phyloP scores from a whole-genome alignment of 2,797 vertebrate genomes.

The Petrocephalus schoutedeni region DNA sequence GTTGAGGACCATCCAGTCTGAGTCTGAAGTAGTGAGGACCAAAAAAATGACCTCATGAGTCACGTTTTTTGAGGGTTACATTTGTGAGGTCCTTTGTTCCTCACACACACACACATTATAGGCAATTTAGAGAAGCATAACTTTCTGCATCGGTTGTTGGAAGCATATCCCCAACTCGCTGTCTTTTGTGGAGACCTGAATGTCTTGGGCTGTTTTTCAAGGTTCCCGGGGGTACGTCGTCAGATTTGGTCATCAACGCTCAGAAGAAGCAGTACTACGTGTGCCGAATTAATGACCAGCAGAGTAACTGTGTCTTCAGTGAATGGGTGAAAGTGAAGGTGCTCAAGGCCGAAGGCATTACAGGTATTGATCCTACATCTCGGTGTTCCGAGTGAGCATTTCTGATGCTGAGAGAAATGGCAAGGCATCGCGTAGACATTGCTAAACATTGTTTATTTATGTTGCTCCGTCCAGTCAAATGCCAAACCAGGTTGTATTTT shows the following conservation, averaged over 20 bases:
- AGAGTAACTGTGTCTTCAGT: slow-evolving; percentile 39
- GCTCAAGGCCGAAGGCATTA: slow-evolving; percentile 25
- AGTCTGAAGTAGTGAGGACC: too few relatives aligned
- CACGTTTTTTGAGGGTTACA: too few relatives aligned
- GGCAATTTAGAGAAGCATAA: neutral
- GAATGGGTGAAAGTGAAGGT: slow-evolving; percentile 59
- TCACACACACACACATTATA: neutral
- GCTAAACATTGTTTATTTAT: neutral
- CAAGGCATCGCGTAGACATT: neutral
- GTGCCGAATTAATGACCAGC: slow-evolving; percentile 52
- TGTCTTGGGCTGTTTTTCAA: neutral
- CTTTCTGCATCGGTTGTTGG: neutral
- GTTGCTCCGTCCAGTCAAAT: neutral
- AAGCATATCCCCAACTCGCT: neutral
- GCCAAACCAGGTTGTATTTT: neutral
- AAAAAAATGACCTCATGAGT: too few relatives aligned
- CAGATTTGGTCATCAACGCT: slow-evolving; percentile 46
- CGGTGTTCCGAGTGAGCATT: neutral
- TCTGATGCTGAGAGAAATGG: neutral
- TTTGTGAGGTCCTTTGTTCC: too few relatives aligned
- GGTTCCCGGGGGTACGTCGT: slow-evolving; percentile 47
- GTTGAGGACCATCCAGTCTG: too few relatives aligned
- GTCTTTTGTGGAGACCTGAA: neutral
- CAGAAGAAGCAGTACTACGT: slow-evolving; percentile 49
- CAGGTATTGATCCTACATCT: neutral